Evolutionary conservation across 2,888 invertebrate genomes (phyloP).

Genomic region (Xiphydria camelus): DNA sequence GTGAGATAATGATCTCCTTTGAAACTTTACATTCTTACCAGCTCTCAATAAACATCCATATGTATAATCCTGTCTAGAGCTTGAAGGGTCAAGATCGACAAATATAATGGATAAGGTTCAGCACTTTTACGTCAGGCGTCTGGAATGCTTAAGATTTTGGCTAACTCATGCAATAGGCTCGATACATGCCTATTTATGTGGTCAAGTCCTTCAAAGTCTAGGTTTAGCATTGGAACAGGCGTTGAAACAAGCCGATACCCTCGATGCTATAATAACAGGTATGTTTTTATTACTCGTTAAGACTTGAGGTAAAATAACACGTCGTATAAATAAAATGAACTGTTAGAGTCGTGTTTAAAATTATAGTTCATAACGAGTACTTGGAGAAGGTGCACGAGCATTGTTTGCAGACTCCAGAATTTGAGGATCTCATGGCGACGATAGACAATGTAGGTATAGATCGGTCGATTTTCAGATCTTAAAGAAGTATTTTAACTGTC

Average conservation of each 20-base stretch:
- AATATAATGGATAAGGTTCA: slow-evolving; percentile 36
- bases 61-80: slow-evolving; percentile 43
- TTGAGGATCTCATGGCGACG: slow-evolving; percentile 44
- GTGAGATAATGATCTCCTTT: slow-evolving; percentile 28
- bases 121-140: slow-evolving; percentile 53
- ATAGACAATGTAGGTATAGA: slow-evolving; percentile 45
- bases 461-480: neutral
- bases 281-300: too few species aligned
- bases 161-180: slow-evolving; percentile 61
- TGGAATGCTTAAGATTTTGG: slow-evolving; percentile 63
- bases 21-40: neutral
- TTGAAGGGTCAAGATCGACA: slow-evolving; percentile 35
- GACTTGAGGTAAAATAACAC: too few species aligned
- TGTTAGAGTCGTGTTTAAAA: neutral
- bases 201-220: slow-evolving; percentile 58
- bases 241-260: slow-evolving; percentile 42
- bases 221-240: slow-evolving; percentile 46
- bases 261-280: slow-evolving; percentile 50
- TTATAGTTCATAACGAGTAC: slow-evolving; percentile 51
- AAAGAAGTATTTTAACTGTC: slow-evolving; percentile 4
- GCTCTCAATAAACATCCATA: slow-evolving; percentile 25
- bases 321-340: neutral
- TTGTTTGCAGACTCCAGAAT: slow-evolving; percentile 49
- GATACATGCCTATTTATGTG: slow-evolving; percentile 61
- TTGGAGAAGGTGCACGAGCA: slow-evolving; percentile 51